phyloP scores from a whole-genome alignment of 2,113 vertebrate genomes.

The Cephalopterus ornatus region DNA sequence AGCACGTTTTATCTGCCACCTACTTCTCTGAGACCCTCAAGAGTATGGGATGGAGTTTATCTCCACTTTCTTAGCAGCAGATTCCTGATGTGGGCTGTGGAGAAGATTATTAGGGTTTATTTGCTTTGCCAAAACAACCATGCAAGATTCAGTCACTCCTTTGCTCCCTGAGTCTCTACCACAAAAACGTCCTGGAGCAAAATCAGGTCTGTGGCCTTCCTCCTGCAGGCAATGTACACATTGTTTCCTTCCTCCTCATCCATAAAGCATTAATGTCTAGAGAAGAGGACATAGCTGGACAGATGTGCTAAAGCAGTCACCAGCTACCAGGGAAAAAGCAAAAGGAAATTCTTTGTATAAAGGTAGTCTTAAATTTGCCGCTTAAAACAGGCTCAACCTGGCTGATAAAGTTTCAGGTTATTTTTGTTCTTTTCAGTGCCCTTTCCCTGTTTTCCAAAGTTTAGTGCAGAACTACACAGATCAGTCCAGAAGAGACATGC shows the following conservation, averaged over 20 bases:
- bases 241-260: background rate
- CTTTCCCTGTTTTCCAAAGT: background rate
- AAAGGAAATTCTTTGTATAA: background rate
- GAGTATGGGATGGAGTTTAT: fast-evolving
- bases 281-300: background rate
- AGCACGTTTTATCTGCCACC: background rate
- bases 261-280: background rate
- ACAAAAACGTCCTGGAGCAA: background rate
- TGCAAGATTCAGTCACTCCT: background rate
- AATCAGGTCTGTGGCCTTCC: background rate
- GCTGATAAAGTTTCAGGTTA: background rate
- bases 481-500: background rate
- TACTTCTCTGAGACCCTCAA: background rate
- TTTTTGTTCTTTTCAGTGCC: background rate
- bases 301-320: background rate
- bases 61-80: background rate
- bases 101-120: background rate
- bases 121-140: background rate
- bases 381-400: background rate
- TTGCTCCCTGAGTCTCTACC: background rate
- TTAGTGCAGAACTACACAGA: background rate
- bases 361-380: background rate
- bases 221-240: fast-evolving
- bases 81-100: background rate
- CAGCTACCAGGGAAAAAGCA: background rate